Base-by-base conservation (phyloP, 2,888 invertebrate genomes). In the Platycheirus albimanus region DNA sequence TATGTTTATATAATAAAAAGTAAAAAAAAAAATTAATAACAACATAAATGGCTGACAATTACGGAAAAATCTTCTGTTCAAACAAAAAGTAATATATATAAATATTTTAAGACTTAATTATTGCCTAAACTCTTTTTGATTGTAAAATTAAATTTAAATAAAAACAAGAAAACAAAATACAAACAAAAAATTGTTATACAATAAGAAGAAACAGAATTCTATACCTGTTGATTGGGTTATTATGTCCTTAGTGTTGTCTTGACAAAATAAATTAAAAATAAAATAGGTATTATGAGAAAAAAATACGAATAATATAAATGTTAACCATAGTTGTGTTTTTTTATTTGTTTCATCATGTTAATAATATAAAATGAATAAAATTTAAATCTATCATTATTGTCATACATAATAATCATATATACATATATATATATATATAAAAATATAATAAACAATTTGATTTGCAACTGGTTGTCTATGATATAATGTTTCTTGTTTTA, bases 381-480 rank as follows among this genome's bases (percentile, higher is more conserved):
- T 43, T 24, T 43, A 52, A 64, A 66, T 72, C 38, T 56, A 47
- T 49, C 61, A 74, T 67, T 74, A 47, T 41, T 56, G 43, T 56
- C 24, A 69, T 75, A 56, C 30, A 52, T 66, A 58, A 33, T 17
- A 54, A 17, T 10, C 19, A 61, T 19, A 43, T 6, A 33, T n/a
- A 63, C 28, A 56, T 36, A 78, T 71, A 30, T 43, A 43, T 45
- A 70, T 30, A 51, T 47, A 64, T 20, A 10, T 64, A 51, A 19
- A 70, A 6, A 33, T 33, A 33, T 7, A 33, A 8, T 2, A 7
- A 33, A 1, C 1, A 61, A 64, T 45, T 83, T 58, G 56, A 67
- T 83, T 83, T 78, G 17, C 69, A 78, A 83, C 78, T 78, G 83
- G 83, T 83, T 83, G 83, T 83, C 78, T 78, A 72, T 54, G 49